Percentiles rank a stretch among this genome's conserved stretches.
Conservation (phyloP, 2,888 invertebrate species). For the Dicyrtoma fusca region DNA sequence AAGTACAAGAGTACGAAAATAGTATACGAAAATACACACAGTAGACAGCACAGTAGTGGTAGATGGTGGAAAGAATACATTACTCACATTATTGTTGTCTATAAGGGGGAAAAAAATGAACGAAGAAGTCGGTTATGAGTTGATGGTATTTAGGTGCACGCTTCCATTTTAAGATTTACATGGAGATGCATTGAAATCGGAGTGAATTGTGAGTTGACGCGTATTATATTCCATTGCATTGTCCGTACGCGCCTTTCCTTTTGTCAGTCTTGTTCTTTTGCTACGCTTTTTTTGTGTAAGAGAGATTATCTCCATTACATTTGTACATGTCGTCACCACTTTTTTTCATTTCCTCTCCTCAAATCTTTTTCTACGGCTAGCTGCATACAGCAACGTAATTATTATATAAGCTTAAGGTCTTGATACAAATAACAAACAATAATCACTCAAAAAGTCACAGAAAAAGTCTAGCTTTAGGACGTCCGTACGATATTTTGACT, state of each 20-base stretch:
- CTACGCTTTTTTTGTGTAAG: too few species aligned
- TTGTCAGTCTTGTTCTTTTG: not conserved
- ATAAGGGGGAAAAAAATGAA: constrained; percentile 3
- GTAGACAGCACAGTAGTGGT: not conserved
- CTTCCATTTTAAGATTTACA: not conserved
- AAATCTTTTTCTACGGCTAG: too few species aligned
- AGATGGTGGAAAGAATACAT: not conserved
- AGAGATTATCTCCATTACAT: too few species aligned
- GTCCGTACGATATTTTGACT: too few species aligned
- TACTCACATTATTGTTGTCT: not conserved
- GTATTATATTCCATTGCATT: not conserved
- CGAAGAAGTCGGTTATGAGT: constrained; percentile 16
- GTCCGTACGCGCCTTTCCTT: not conserved
- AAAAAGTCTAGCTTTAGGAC: too few species aligned
- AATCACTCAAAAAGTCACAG: too few species aligned
- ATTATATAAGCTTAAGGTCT: too few species aligned
- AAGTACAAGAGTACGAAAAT: not conserved
- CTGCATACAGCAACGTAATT: too few species aligned
- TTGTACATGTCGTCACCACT: too few species aligned
- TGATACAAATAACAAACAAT: too few species aligned
- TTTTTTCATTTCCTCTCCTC: too few species aligned
- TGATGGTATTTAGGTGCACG: constrained; percentile 26
- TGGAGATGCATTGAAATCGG: not conserved
- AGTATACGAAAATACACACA: not conserved
- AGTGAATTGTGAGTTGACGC: not conserved